Evolutionary conservation across 1,140 invertebrate species (phyloP).

Genomic region (Leptoteleia sp.): DNA sequence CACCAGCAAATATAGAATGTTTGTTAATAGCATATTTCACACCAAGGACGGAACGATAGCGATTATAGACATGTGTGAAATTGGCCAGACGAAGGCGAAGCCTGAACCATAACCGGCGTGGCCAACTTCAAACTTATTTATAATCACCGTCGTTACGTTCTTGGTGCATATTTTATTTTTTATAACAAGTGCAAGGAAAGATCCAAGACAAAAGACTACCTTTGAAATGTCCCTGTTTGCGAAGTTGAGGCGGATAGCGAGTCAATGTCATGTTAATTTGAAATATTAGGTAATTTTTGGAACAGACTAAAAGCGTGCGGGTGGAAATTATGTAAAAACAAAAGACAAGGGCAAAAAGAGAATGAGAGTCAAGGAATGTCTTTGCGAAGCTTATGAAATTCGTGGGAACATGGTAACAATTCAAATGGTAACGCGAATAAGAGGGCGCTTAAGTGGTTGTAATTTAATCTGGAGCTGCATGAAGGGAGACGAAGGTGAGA

Average conservation of each 20-base stretch:
- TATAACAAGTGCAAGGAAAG: no score
- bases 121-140: no score
- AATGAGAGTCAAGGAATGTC: constrained; percentile 15
- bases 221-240: not conserved
- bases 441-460: constrained; percentile 65
- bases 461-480: constrained; percentile 60
- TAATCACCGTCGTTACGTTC: no score
- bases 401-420: constrained; percentile 47
- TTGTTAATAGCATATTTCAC: no score
- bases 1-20: no score
- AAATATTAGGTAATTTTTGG: constrained; percentile 27
- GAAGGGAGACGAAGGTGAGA: constrained; percentile 46
- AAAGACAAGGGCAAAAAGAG: constrained; percentile 4
- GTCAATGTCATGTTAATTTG: constrained; percentile 18
- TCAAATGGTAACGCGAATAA: constrained; percentile 34
- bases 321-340: not conserved
- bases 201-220: not conserved
- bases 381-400: constrained; percentile 52
- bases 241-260: not conserved
- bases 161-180: no score
- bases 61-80: no score
- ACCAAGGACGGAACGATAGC: no score
- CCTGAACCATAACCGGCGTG: no score
- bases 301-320: constrained; percentile 5
- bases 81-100: no score